These are phyloP conservation scores for Amphilophus citrinellus DNA, from an alignment of 2,113 vertebrate genomes.

Conservation along the genomic window DNA sequence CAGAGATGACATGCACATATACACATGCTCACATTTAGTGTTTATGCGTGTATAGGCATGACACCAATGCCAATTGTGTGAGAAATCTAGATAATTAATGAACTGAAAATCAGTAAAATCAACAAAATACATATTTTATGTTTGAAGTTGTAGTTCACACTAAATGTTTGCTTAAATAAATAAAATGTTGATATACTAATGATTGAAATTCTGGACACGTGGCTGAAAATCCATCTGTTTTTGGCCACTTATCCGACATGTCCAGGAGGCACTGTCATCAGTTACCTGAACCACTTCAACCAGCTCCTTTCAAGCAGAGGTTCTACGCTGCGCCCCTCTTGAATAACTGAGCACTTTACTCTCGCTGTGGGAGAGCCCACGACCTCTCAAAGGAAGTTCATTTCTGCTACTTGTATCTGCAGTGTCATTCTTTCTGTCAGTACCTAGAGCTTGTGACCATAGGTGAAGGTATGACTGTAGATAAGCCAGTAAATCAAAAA, in stretches of 20 bases:
- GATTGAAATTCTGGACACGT: neutral
- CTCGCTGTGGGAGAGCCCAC: no score
- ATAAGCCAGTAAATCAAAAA: no score
- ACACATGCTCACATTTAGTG: neutral
- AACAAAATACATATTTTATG: neutral
- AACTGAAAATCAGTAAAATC: neutral
- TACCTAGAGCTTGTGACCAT: no score
- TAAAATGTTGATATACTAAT: neutral
- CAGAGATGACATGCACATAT: neutral
- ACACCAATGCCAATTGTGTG: neutral
- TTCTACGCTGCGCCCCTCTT: no score
- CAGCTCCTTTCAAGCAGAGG: no score
- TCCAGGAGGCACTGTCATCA: neutral
- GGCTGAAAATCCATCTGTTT: neutral
- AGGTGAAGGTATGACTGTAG: no score
- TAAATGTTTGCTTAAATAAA: neutral
- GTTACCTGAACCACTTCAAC: neutral
- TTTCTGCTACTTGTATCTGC: no score
- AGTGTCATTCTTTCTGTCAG: no score
- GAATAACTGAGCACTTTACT: no score
- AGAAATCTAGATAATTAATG: neutral
- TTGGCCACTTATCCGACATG: neutral
- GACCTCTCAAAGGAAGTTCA: no score
- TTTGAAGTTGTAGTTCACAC: neutral
- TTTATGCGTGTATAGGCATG: neutral